phyloP scores from a whole-genome alignment of 2,113 vertebrate species.

The Poeciliopsis retropinna region DNA sequence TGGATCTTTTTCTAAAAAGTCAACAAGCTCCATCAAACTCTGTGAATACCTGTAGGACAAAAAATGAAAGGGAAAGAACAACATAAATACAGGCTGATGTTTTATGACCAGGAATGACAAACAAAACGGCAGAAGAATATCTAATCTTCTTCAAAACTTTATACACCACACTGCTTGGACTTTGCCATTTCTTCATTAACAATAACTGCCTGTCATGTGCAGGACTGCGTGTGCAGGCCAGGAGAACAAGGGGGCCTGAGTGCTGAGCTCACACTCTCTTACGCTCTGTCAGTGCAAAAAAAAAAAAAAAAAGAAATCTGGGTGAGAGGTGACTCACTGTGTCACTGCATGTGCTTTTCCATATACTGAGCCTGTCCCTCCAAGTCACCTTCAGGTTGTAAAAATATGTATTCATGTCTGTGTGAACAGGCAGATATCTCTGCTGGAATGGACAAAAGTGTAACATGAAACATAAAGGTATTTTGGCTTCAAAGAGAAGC shows the following conservation, averaged over 20 bases:
- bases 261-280: constrained; percentile 25
- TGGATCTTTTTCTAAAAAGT: constrained; percentile 90
- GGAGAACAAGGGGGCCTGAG: background rate
- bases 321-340: constrained; percentile 64
- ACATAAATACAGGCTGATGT: background rate
- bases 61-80: constrained; percentile 13
- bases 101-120: background rate
- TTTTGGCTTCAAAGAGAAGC: background rate
- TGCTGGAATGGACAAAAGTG: background rate
- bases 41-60: constrained; percentile 82
- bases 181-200: background rate
- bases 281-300: background rate
- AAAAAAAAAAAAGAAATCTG: constrained; percentile 42
- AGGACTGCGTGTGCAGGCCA: background rate
- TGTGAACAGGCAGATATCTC: constrained; percentile 1
- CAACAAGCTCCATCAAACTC: constrained; percentile 91
- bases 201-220: background rate
- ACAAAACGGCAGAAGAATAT: background rate
- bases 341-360: background rate
- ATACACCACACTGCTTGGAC: background rate
- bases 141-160: background rate
- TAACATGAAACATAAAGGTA: constrained; percentile 1
- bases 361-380: constrained; percentile 18
- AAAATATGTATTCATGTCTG: background rate
- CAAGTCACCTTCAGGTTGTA: constrained; percentile 47